A percentile compares a stretch with the other conserved stretches of the same genome.
Evolutionary conservation across 1,140 invertebrate genomes (phyloP).

Genomic region (Bombus pascuorum): DNA sequence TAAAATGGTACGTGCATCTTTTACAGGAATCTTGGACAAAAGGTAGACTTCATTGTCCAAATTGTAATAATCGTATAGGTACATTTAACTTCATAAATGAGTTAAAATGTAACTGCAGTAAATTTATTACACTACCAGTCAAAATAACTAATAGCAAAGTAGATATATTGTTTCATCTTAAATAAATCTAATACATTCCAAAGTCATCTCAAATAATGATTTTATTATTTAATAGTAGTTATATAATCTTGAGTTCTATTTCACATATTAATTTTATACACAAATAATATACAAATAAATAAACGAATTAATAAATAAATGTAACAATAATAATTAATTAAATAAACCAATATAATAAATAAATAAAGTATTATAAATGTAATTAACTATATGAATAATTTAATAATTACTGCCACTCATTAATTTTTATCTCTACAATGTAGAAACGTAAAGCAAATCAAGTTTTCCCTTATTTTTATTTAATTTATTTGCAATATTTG

Average conservation of each 20-base stretch:
- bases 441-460: not conserved
- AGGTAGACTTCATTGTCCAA: slow-evolving; percentile 75
- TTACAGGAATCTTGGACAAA: slow-evolving; percentile 78
- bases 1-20: slow-evolving; percentile 21
- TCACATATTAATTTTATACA: not conserved
- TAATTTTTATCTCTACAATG: not conserved
- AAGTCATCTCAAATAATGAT: not conserved
- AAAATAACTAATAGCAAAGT: slow-evolving; percentile 76
- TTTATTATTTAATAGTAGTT: not conserved
- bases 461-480: not conserved
- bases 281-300: not conserved
- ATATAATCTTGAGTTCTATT: not conserved
- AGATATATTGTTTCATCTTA: slow-evolving; percentile 56
- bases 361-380: not conserved
- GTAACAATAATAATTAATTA: not conserved
- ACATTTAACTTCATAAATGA: slow-evolving; percentile 77
- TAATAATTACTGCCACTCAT: not conserved
- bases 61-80: slow-evolving; percentile 76
- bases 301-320: not conserved
- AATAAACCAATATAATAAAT: not conserved
- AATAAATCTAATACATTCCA: slow-evolving; percentile 8
- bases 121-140: slow-evolving; percentile 72
- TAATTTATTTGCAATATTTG: not conserved
- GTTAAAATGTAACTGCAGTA: slow-evolving; percentile 73
- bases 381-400: not conserved